Conservation (phyloP, 2,113 vertebrate genomes). For the Elgaria multicarinata region DNA sequence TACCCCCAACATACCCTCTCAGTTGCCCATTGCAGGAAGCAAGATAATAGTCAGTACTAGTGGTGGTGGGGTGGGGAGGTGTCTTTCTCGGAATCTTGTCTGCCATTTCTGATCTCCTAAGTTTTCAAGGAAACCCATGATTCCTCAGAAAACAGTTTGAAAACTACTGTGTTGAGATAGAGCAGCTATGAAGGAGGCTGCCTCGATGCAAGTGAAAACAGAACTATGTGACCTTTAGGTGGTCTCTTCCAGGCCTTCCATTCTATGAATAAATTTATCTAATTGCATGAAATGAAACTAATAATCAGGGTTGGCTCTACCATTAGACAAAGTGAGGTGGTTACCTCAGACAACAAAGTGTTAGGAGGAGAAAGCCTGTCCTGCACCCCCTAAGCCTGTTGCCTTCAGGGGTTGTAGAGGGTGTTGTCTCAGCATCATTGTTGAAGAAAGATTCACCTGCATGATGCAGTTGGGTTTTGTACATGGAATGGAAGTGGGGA, state of each 20-base stretch:
- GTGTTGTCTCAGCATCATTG: too few relatives aligned
- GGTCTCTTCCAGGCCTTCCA: neutral
- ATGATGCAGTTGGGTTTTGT: too few relatives aligned
- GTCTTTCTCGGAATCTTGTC: neutral
- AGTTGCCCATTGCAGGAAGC: neutral
- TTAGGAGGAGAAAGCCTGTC: too few relatives aligned
- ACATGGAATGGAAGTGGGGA: too few relatives aligned
- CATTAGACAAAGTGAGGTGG: too few relatives aligned
- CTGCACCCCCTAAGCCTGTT: too few relatives aligned
- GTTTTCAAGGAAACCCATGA: neutral
- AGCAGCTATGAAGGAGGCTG: neutral
- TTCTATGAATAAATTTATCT: neutral
- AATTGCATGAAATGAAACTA: neutral
- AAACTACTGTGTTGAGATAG: neutral
- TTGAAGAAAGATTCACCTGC: too few relatives aligned
- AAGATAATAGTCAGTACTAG: neutral
- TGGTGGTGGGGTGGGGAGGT: neutral
- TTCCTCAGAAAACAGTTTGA: neutral
- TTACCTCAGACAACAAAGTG: too few relatives aligned
- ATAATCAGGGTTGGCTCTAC: too few relatives aligned
- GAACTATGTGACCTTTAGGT: neutral
- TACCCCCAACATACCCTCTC: neutral
- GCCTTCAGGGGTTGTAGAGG: too few relatives aligned
- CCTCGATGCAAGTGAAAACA: neutral
- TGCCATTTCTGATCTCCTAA: neutral